phyloP scores from a whole-genome alignment of 2,888 invertebrate species.

The Serrognathus titanus region DNA sequence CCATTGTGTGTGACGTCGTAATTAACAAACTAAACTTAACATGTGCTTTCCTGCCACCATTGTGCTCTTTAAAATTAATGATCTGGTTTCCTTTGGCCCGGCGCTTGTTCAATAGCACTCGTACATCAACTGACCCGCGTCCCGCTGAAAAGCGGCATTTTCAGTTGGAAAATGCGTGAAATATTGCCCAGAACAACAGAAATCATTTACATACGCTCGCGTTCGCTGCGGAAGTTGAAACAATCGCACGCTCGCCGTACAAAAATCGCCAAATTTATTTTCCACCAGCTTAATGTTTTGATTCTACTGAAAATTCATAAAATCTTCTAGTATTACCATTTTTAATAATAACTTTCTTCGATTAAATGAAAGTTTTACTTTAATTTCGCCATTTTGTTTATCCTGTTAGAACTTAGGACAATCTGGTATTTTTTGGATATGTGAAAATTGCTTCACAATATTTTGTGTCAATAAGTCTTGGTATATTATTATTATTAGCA shows the following conservation, averaged over 20 bases:
- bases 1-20: slow-evolving; percentile 51
- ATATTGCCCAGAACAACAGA: slow-evolving; percentile 29
- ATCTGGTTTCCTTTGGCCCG: slow-evolving; percentile 43
- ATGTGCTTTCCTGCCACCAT: slow-evolving; percentile 54
- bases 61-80: slow-evolving; percentile 51
- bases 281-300: no score
- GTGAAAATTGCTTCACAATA: background rate
- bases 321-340: no score
- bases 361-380: no score
- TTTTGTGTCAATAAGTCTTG: background rate
- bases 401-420: no score
- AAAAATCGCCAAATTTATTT: background rate
- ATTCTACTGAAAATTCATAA: no score
- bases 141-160: slow-evolving; percentile 30
- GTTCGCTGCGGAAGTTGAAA: slow-evolving; percentile 1
- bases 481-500: background rate
- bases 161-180: slow-evolving; percentile 33
- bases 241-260: slow-evolving; percentile 1
- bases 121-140: slow-evolving; percentile 47
- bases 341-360: no score
- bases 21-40: slow-evolving; percentile 55
- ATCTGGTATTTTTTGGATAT: no score
- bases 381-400: no score
- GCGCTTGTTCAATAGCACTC: slow-evolving; percentile 43
- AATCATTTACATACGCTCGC: slow-evolving; percentile 29